These are phyloP conservation scores for Listrodromus nycthemerus DNA, from an alignment of 2,888 invertebrate species.

Conservation along the genomic window DNA sequence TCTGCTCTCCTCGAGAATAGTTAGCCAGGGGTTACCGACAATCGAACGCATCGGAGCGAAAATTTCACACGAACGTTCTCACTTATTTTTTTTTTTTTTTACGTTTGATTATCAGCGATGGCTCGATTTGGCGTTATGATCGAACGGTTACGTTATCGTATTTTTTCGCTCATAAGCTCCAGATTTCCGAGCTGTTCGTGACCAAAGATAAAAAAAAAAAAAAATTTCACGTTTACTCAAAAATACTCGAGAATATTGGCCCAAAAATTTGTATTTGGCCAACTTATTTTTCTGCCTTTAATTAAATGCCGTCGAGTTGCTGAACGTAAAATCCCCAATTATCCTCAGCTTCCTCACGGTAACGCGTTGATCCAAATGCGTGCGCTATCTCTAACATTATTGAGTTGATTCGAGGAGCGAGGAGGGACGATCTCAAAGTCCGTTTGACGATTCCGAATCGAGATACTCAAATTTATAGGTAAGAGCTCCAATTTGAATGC, in stretches of 20 bases:
- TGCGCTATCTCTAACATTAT: no score
- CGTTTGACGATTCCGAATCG: neutral
- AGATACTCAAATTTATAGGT: constrained; percentile 4
- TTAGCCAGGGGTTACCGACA: constrained; percentile 40
- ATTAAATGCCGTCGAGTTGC: no score
- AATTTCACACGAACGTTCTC: constrained; percentile 49
- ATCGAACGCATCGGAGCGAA: constrained; percentile 56
- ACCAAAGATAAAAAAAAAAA: no score
- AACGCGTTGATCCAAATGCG: no score
- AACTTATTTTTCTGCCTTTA: no score
- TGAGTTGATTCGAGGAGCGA: no score
- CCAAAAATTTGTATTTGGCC: no score
- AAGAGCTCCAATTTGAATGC: neutral
- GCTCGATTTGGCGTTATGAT: neutral
- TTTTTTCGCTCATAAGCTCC: neutral
- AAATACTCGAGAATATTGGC: no score
- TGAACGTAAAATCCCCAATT: no score
- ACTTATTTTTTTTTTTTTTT: constrained; percentile 22
- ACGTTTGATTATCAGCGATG: constrained; percentile 25
- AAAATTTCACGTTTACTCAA: no score
- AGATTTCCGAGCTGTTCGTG: neutral
- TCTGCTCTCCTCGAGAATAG: constrained; percentile 54
- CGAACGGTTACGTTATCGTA: neutral
- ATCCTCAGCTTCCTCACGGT: no score
- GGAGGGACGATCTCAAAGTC: neutral